phyloP scores from a whole-genome alignment of 2,113 vertebrate genomes.

The Sminthopsis crassicaudata region DNA sequence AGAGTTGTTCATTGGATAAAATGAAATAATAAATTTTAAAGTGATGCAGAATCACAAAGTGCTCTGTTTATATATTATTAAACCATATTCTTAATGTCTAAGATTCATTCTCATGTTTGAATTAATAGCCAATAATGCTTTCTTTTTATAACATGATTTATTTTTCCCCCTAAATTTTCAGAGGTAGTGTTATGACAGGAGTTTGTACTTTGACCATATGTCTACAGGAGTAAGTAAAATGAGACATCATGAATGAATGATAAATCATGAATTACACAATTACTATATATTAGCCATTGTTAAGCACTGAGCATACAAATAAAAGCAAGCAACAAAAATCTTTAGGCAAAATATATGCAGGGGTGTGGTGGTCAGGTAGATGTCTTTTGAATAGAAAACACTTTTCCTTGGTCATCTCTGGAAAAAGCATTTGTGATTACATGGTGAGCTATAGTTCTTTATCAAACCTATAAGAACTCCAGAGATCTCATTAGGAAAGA shows the following conservation, averaged over 20 bases:
- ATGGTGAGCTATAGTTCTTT: slow-evolving; percentile 25
- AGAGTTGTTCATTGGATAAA: neutral
- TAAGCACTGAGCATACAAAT: neutral
- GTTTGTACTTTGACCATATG: slow-evolving; percentile 16
- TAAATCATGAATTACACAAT: neutral
- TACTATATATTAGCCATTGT: neutral
- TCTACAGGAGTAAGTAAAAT: neutral
- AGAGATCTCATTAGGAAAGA: neutral
- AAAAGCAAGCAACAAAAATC: neutral
- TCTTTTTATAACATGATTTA: neutral
- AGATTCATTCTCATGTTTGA: neutral
- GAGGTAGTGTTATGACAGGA: neutral
- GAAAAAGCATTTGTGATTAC: slow-evolving; percentile 7
- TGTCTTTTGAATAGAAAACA: neutral
- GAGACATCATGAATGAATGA: neutral
- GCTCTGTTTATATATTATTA: neutral
- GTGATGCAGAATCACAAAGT: neutral
- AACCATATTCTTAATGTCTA: neutral
- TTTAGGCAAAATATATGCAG: neutral
- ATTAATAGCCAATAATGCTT: slow-evolving; percentile 1
- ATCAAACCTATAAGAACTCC: neutral
- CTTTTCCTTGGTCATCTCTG: neutral
- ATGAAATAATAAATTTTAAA: neutral
- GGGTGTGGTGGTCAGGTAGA: neutral
- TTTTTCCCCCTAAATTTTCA: slow-evolving; percentile 30